Base-by-base conservation (phyloP, 2,113 vertebrate genomes). In the Corvus hawaiiensis region DNA sequence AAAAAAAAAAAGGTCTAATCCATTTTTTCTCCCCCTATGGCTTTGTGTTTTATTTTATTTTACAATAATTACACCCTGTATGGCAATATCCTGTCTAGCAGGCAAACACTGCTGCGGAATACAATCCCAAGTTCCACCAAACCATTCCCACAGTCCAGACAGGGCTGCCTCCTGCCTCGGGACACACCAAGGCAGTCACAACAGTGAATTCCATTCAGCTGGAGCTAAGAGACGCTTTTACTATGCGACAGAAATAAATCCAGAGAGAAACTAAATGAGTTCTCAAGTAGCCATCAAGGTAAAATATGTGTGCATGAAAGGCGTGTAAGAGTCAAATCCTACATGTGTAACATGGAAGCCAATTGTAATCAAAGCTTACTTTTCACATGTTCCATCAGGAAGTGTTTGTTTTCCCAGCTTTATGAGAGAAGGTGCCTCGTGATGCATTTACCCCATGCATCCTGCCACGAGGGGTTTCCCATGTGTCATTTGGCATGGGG, bases 151-250 rank as follows among this genome's bases (percentile, higher is more conserved):
- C 76, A 92, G 81, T 95, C 87, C 68, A 68, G 87, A 78, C 18
- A 58, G 64, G 33, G 73, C 54, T 91, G 52, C 64, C 56, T 91
- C 43, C 68, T 95, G 61, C 94, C 88, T 93, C 7, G 0, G 87
- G 92, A 87, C 73, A 91, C 71, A 80, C 84, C 81, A 82, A 23
- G 82, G 44, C 75, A 90, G 72, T 78, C n/a, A 67, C 87, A 85
- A 72, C 75, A 71, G 69, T 86, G 93, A 72, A 80, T 90, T 76
- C 77, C 52, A 67, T 95, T 97, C 89, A 90, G 15, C 37, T 91
- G 75, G 62, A 97, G 30, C 83, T 56, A 32, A 76, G 79, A 84
- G 51, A 41, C 4, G 8, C 66, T 92, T 96, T 79, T 71, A 85
- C 28, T 27, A 3, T 93, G 91, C n/a, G 19, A 68, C 66, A 94